Evolutionary conservation across 2,888 invertebrate genomes (phyloP).

Genomic region (Spicauda simplicius): DNA sequence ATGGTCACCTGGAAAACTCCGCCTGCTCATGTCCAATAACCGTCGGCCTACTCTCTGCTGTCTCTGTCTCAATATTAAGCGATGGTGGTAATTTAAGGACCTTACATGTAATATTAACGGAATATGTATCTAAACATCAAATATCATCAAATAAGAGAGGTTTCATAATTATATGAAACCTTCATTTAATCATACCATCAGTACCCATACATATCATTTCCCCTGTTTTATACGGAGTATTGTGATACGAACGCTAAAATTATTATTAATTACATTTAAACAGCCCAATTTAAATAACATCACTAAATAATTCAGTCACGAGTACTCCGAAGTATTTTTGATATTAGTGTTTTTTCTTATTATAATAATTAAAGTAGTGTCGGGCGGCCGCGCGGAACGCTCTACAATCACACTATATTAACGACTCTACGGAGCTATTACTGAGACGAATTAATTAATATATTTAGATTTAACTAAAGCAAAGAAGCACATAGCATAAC

Average conservation of each 20-base stretch:
- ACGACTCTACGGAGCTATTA: constrained; percentile 9
- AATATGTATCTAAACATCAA: no score
- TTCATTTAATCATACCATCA: no score
- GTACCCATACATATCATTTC: no score
- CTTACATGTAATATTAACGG: no score
- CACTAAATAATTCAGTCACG: neutral
- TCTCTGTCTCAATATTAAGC: no score
- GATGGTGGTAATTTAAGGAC: no score
- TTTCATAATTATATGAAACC: no score
- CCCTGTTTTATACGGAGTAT: no score
- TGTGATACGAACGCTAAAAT: neutral
- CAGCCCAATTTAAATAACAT: constrained; percentile 27
- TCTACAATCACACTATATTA: constrained; percentile 15
- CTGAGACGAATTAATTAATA: constrained; percentile 1
- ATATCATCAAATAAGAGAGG: no score
- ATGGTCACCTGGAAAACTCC: no score
- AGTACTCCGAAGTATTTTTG: constrained; percentile 2
- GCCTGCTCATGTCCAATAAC: no score
- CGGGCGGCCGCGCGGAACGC: constrained; percentile 20
- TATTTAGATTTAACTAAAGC: neutral
- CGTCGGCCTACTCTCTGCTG: no score
- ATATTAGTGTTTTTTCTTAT: constrained; percentile 9
- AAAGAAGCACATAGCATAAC: neutral
- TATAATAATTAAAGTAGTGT: constrained; percentile 7
- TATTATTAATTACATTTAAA: constrained; percentile 19